Evolutionary conservation across 2,113 vertebrate genomes (phyloP).

Genomic region (Pelobates fuscus): DNA sequence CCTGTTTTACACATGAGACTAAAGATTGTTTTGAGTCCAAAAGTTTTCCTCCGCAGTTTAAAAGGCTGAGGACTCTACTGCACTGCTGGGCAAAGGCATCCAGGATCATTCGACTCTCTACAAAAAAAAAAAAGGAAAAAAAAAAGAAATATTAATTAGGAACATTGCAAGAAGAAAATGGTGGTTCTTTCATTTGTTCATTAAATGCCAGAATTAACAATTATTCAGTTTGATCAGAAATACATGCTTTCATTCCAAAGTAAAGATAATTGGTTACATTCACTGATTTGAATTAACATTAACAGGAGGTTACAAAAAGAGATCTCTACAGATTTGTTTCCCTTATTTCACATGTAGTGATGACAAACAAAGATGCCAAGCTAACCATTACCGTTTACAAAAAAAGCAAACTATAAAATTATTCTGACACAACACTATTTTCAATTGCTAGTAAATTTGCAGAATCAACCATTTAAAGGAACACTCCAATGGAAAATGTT

Average conservation of each 20-base stretch:
- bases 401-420: too few species aligned
- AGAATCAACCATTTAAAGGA: too few species aligned
- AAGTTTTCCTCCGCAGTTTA: slow-evolving; percentile 91
- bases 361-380: neutral
- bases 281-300: slow-evolving; percentile 32
- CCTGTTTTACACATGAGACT: slow-evolving; percentile 87
- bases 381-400: too few species aligned
- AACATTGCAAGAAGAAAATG: neutral
- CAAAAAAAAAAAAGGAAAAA: slow-evolving; percentile 59
- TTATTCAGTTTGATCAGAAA: slow-evolving; percentile 19
- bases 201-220: slow-evolving; percentile 24
- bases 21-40: slow-evolving; percentile 82
- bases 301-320: slow-evolving; percentile 14
- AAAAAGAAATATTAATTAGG: slow-evolving; percentile 8
- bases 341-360: neutral
- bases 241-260: slow-evolving; percentile 26
- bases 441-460: too few species aligned
- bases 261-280: slow-evolving; percentile 37
- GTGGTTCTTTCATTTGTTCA: neutral
- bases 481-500: too few species aligned
- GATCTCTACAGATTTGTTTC: neutral
- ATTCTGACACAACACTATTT: too few species aligned
- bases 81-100: slow-evolving; percentile 98
- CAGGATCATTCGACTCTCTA: slow-evolving; percentile 94
- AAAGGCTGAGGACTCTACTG: slow-evolving; percentile 93